Evolutionary conservation across 2,797 vertebrate genomes (phyloP), one percentile per base, ranked within the genome.

Genomic region (Gila robusta): DNA sequence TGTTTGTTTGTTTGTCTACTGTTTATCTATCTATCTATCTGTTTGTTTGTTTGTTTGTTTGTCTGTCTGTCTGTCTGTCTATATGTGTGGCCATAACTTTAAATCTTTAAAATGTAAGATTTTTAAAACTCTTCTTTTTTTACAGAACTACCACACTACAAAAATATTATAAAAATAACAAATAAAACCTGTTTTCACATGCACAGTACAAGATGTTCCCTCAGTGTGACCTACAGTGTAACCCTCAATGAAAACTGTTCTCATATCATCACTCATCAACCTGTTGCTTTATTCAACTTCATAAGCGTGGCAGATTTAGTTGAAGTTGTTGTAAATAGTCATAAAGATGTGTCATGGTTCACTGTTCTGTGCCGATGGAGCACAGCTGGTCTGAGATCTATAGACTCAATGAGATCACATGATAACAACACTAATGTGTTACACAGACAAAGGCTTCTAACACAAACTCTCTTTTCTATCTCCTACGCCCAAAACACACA

Each of bases 371-470:
- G 56, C 6, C 6, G 35, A n/a, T 76, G 71, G 56, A 49, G 72
- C 72, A 83, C 17, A 44, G 66, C 82, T 47, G 62, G 5, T 74
- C 32, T 47, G 23, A 79, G 37, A 79, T 47, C 21, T 8, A 76
- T 26, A 37, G 44, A 52, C 23, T 73, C 10, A 73, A 64, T 26
- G 76, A 66, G 54, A 54, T 26, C 39, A 47, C 67, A 72, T 28
- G 41, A 37, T 62, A 35, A 79, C 14, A 59, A 54, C 11, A 32
- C 71, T 79, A 70, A 70, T 82, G 59, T 84, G 62, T 77, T 70
- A 67, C 44, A 82, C 85, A 87, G 64, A 89, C 77, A 89, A 79
- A 86, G 52, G 64, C 41, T 16, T 83, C 59, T 28, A 66, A 83
- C 9, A 39, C 44, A 84, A 77, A 77, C 67, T 84, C 62, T 77